phyloP scores from a whole-genome alignment of 1,140 invertebrate genomes.

The Amyelois transitella region DNA sequence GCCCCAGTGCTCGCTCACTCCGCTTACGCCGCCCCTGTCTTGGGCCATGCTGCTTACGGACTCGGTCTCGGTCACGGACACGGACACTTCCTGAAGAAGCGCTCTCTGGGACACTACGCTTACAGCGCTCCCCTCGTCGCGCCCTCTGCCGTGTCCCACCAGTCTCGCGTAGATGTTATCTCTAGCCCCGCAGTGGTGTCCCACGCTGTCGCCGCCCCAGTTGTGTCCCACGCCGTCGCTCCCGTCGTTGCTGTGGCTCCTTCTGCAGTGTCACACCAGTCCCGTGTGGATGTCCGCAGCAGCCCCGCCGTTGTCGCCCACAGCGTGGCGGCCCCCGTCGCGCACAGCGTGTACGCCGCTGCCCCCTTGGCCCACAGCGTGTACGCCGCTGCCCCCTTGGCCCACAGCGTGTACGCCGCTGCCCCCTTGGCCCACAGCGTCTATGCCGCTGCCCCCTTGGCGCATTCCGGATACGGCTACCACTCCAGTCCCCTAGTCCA shows the following conservation, averaged over 20 bases:
- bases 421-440: constrained; percentile 18
- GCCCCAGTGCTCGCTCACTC: constrained; percentile 31
- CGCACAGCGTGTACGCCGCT: constrained; percentile 24
- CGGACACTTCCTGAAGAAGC: constrained; percentile 47
- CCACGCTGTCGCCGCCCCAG: constrained; percentile 39
- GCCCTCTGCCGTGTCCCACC: constrained; percentile 51
- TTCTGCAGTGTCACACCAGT: constrained; percentile 48
- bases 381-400: constrained; percentile 18
- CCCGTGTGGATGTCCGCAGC: constrained; percentile 41
- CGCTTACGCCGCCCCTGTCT: constrained; percentile 23
- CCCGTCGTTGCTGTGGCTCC: constrained; percentile 31
- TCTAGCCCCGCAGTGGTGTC: constrained; percentile 52
- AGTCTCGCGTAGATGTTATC: constrained; percentile 57
- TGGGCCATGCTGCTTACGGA: constrained; percentile 28
- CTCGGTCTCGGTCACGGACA: constrained; percentile 20
- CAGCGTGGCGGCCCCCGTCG: constrained; percentile 24
- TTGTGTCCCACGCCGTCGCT: constrained; percentile 37
- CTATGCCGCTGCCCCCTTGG: constrained; percentile 25
- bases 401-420: constrained; percentile 18
- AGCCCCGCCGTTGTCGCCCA: constrained; percentile 29
- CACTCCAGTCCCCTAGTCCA: constrained; percentile 26
- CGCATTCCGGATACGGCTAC: constrained; percentile 20
- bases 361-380: constrained; percentile 35
- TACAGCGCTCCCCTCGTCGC: constrained; percentile 33
- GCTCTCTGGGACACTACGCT: constrained; percentile 38